Conservation (phyloP, 92 coral and sea anemone genomes). For the Porites lobata region DNA sequence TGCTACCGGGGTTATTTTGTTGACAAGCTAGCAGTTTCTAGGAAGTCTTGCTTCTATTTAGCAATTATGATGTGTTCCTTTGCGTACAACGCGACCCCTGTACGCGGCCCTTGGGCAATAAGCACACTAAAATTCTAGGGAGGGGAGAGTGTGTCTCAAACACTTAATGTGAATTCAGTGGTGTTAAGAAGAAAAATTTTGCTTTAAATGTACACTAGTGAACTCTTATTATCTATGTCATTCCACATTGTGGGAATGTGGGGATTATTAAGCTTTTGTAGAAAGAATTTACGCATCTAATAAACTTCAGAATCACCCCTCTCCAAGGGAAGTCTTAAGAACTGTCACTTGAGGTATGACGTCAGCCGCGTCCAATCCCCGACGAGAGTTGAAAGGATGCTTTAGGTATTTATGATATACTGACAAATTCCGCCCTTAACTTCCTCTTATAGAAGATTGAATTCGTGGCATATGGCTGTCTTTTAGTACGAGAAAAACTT, state of each 20-base stretch:
- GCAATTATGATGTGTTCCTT: conserved; percentile 14
- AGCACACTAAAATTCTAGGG: not conserved
- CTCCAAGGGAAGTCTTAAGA: conserved; percentile 48
- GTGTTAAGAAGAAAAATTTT: not conserved
- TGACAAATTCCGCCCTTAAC: conserved; percentile 37
- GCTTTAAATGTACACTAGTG: not conserved
- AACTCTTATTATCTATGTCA: not conserved
- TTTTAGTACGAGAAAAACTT: conserved; percentile 8
- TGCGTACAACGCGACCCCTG: not conserved
- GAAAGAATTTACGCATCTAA: not conserved
- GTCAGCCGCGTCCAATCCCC: conserved; percentile 24
- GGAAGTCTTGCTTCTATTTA: conserved; percentile 37
- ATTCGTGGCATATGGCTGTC: conserved; percentile 24
- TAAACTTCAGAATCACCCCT: not conserved
- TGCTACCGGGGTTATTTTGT: conserved; percentile 1
- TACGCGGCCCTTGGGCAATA: not conserved
- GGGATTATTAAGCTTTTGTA: too few species aligned
- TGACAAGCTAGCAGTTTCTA: conserved; percentile 27
- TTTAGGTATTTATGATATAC: conserved; percentile 23
- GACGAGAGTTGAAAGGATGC: conserved; percentile 27
- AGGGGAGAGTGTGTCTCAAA: not conserved
- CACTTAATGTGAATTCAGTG: not conserved
- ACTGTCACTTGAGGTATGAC: conserved; percentile 7
- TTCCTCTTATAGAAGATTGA: conserved; percentile 20
- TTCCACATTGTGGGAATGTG: not conserved